phyloP scores from a whole-genome alignment of 2,113 vertebrate species.

The Apteryx mantelli region DNA sequence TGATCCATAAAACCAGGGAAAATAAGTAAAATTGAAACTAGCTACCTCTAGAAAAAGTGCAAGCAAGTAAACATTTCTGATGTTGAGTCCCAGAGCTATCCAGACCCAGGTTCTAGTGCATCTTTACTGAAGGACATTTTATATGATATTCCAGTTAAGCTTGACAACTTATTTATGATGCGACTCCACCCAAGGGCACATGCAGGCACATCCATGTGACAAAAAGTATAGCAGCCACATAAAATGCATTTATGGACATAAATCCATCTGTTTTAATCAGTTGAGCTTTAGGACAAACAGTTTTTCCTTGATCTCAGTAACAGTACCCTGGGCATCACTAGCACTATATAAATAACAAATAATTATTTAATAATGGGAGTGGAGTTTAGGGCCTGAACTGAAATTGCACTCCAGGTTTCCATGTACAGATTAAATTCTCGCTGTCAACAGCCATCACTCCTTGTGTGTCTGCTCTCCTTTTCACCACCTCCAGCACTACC shows the following conservation, averaged over 20 bases:
- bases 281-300: constrained; percentile 37
- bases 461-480: background rate
- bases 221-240: constrained; percentile 15
- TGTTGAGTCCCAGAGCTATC: background rate
- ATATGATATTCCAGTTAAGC: constrained; percentile 13
- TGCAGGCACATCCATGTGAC: background rate
- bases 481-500: background rate
- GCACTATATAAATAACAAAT: constrained; percentile 33
- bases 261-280: constrained; percentile 62
- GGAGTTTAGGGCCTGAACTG: background rate
- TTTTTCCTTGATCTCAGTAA: constrained; percentile 48
- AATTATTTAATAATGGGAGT: background rate
- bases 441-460: background rate
- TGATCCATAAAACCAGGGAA: background rate
- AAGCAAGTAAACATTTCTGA: background rate
- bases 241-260: constrained; percentile 33
- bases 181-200: constrained; percentile 9
- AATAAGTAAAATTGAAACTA: background rate
- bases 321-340: constrained; percentile 22
- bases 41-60: background rate
- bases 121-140: constrained; percentile 32
- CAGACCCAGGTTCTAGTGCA: background rate
- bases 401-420: background rate
- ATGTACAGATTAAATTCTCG: background rate
- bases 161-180: constrained; percentile 36